Percentiles rank a stretch among this genome's conserved stretches.
phyloP scores from a whole-genome alignment of 1,140 invertebrate species.

The Ceratina australensis region DNA sequence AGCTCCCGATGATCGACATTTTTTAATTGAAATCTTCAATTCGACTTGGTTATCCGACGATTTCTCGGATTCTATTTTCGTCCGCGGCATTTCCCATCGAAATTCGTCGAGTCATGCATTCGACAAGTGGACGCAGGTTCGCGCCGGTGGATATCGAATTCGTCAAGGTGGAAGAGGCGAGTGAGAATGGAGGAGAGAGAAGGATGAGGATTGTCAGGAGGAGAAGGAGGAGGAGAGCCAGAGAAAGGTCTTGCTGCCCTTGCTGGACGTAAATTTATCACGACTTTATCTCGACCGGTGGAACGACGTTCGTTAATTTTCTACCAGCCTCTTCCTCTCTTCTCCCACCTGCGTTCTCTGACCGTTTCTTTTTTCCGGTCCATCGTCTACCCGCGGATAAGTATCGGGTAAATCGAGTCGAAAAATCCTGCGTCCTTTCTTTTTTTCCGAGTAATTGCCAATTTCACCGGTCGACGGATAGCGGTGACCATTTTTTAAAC shows the following conservation, averaged over 20 bases:
- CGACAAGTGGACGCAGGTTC: constrained; percentile 7
- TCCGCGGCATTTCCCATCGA: background rate
- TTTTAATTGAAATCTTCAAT: no score
- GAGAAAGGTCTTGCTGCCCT: constrained; percentile 27
- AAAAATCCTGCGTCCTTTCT: constrained; percentile 43
- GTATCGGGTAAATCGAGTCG: constrained; percentile 49
- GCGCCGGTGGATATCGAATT: constrained; percentile 43
- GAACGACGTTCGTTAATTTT: constrained; percentile 72
- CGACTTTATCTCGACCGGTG: constrained; percentile 71
- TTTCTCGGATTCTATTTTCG: background rate
- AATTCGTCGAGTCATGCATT: constrained; percentile 16
- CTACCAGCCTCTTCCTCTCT: constrained; percentile 15
- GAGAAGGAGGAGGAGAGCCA: background rate
- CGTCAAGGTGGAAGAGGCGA: constrained; percentile 48
- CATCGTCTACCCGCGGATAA: constrained; percentile 18
- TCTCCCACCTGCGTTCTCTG: constrained; percentile 15
- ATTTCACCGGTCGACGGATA: background rate
- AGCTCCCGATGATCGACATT: no score
- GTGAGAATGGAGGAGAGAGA: constrained; percentile 63
- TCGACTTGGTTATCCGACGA: no score
- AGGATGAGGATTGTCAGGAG: background rate
- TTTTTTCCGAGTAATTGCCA: constrained; percentile 37
- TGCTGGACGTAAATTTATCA: constrained; percentile 73
- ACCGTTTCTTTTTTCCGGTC: constrained; percentile 34
- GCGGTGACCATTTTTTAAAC: no score